Percentiles rank a stretch among this genome's conserved stretches.
These are phyloP conservation scores for Lutraria lutraria DNA, from an alignment of 2,888 invertebrate genomes.

Conservation along the genomic window DNA sequence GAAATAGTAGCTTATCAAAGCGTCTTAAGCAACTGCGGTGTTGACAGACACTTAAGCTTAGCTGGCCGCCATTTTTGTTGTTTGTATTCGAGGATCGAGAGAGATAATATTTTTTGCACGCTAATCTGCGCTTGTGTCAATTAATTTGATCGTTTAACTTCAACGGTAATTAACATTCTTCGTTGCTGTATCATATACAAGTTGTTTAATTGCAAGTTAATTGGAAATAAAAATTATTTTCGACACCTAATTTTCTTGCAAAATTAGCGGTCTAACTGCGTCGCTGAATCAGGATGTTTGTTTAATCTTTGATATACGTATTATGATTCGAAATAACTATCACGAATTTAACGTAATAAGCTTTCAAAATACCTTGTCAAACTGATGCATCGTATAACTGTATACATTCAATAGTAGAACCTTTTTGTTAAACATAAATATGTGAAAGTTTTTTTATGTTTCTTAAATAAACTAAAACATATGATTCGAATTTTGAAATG, in stretches of 20 bases:
- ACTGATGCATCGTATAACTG: background rate
- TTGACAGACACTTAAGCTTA: constrained; percentile 38
- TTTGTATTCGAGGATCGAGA: constrained; percentile 17
- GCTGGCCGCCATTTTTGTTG: constrained; percentile 54
- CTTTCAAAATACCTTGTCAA: background rate
- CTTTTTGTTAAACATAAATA: too few relatives aligned
- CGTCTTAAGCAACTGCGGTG: constrained; percentile 7
- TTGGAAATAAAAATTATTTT: constrained; percentile 50
- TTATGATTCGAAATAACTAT: background rate
- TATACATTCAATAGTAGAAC: background rate
- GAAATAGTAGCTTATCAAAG: constrained; percentile 22
- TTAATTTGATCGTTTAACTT: background rate
- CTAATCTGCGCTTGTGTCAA: constrained; percentile 13
- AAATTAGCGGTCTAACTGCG: background rate
- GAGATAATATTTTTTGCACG: constrained; percentile 57
- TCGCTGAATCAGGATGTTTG: background rate
- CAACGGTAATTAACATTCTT: background rate
- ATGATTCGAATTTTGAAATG: too few relatives aligned
- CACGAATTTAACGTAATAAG: background rate
- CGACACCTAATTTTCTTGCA: constrained; percentile 19
- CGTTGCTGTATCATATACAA: constrained; percentile 38
- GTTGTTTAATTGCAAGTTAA: constrained; percentile 22
- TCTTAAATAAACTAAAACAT: too few relatives aligned
- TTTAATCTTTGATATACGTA: background rate
- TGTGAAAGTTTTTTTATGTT: too few relatives aligned